Evolutionary conservation across 2,888 invertebrate genomes (phyloP), one percentile per base, ranked within the genome.

Genomic region (Crepidodera aurea): DNA sequence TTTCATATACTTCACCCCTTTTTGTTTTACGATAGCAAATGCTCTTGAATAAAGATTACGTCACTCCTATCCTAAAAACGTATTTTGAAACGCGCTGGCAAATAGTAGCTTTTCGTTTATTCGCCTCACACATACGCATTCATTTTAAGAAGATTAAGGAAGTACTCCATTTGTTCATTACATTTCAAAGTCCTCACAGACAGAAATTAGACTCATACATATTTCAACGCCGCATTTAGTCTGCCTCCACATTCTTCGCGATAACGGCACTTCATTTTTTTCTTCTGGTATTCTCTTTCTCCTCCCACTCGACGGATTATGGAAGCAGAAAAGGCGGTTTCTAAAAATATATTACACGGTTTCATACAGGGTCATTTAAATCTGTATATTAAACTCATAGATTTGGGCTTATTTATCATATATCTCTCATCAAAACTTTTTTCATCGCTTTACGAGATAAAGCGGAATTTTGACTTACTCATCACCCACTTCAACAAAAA

Each of bases 261-360:
- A 62, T 62, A 62, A 62, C 62, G 57, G 62, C 57, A 48, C 37
- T 46, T 51, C 12, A 34, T 12, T 19, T 27, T 39, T 25, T 27
- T 29, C 42, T 42, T 42, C 25, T 54, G 25, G 42, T 54, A 18
- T 54, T n/a, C 29, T 54, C 57, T 62, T 51, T 57, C 51, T 51
- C 57, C 62, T 51, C 57, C 56, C 53, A 29, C 51, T 25, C 57
- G 32, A 34, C 51, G 48, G 57, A 53, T 62, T 62, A 62, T 62
- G 62, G 51, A 62, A 56, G 62, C 62, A 56, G 57, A 57, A 62
- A 62, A 53, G 62, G 57, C 62, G 51, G 57, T 18, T 62, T 42
- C 54, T 54, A 54, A 54, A 54, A 25, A 54, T 54, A 54, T 54
- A 48, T 48, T 48, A 48, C 27, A 27, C 48, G 48, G 8, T 25